Evolutionary conservation across 2,888 invertebrate genomes (phyloP).

Genomic region (Scaptomyza flava): DNA sequence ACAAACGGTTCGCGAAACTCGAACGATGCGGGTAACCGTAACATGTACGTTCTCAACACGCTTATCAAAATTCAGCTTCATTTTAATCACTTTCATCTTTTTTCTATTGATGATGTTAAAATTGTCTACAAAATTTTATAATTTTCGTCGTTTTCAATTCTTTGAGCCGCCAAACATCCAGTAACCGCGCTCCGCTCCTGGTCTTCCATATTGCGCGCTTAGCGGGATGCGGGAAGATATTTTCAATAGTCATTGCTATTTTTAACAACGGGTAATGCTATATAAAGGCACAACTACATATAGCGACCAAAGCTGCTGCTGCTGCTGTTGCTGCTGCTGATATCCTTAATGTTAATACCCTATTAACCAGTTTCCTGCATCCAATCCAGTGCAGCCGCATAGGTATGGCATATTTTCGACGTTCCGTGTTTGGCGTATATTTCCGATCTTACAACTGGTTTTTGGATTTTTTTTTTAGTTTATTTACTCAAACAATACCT

Average conservation of each 20-base stretch:
- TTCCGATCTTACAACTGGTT: neutral
- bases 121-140: neutral
- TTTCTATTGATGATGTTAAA: neutral
- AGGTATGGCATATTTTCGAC: neutral
- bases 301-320: neutral
- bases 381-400: neutral
- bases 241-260: conserved; percentile 39
- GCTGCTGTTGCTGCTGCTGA: neutral
- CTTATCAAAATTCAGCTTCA: too few relatives aligned
- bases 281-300: conserved; percentile 27
- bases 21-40: too few relatives aligned
- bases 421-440: conserved; percentile 3
- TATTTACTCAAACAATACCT: neutral
- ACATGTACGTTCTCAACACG: too few relatives aligned
- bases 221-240: neutral
- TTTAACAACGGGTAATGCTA: conserved; percentile 36
- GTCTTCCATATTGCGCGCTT: neutral
- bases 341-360: neutral
- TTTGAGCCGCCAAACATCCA: neutral
- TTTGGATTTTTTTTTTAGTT: neutral
- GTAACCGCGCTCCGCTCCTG: conserved; percentile 27
- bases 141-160: neutral
- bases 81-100: too few relatives aligned
- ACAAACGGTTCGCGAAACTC: too few relatives aligned
- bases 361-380: neutral